Base-by-base conservation (phyloP, 2,797 vertebrate genomes). In the Poecilia picta region DNA sequence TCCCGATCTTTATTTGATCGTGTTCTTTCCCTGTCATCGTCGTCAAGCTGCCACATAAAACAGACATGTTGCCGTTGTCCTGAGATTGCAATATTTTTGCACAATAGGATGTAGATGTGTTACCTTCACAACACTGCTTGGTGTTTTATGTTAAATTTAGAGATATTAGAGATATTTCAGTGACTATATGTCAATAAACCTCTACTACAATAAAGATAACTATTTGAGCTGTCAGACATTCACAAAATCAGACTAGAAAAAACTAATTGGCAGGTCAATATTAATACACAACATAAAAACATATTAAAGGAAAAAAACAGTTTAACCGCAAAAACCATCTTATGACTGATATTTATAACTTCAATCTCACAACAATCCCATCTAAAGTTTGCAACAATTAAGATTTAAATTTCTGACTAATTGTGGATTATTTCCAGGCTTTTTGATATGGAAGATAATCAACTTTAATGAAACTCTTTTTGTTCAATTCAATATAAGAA, bases 11-110 rank as follows among this genome's bases (percentile, higher is more conserved):
- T 39, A 71, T 89, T 45, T 84, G 68, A 91, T 76, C 43, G 76
- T 83, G 87, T 81, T 83, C 39, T 59, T 89, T 85, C 70, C 64
- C 75, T 68, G 81, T 92, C 91, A 93, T 94, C 94, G 94, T 92
- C 89, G 91, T 88, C 49, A 68, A 39, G 8, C 89, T 78, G 72
- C 86, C 80, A 89, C 90, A 88, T 86, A 90, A 94, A 92, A 89
- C 91, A 92, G 90, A 92, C 89, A 86, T 86, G 86, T 88, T 77
- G 81, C 83, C 83, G 89, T 90, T 92, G 93, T 94, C 88, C 92
- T 90, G 87, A 89, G 85, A 92, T 91, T 91, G 91, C 92, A 66
- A 66, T 15, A 25, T 20, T 36, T 64, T 68, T 68, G 36, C 64
- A 83, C 75, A 74, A 78, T 73, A 73, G 73, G 59, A 71, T 4